Base-by-base conservation (phyloP, 2,888 invertebrate genomes). In the Kuschelorhynchus macadamiae region DNA sequence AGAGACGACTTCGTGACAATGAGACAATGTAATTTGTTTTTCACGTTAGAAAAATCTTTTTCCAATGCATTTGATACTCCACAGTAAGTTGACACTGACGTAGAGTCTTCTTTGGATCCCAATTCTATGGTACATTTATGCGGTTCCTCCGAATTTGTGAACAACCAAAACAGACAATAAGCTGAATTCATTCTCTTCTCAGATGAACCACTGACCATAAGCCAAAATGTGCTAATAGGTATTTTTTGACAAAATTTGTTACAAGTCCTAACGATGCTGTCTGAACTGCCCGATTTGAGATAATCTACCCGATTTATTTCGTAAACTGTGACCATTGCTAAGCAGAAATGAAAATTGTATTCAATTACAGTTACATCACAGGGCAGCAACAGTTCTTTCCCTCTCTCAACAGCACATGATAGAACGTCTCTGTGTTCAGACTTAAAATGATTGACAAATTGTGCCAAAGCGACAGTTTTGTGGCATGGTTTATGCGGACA, bases 401-500 rank as follows among this genome's bases (percentile, higher is more conserved):
- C 79, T 21, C 79, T 71, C 70, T 77, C 77, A 0, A 78, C 65
- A 1, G 70, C 47, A 53, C 72, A 79, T 20, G 74, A 75, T 16
- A 65, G 76, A 4, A 83, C 77, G 7, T 79, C 75, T n/a, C 74
- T 61, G 67, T 83, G 83, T 39, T 82, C 82, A 56, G 79, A 79
- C 61, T 78, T 78, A 68, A 81, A 83, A 66, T 83, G 83, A 47
- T 74, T 75, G 9, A 77, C 73, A 61, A 82, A 81, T 2, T 81
- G 77, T 11, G 80, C 79, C 18, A 79, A 67, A 0, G 81, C 80
- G 12, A 83, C 78, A 25, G 81, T 77, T 71, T 80, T 81, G 39
- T 76, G 74, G 67, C 83, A 83, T 21, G 74, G 75, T 63, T 77
- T 76, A 62, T 82, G 82, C 11, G 81, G 81, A 69, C 83, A 83